phyloP scores from a whole-genome alignment of 2,797 vertebrate species.

The Scolopax rusticola region DNA sequence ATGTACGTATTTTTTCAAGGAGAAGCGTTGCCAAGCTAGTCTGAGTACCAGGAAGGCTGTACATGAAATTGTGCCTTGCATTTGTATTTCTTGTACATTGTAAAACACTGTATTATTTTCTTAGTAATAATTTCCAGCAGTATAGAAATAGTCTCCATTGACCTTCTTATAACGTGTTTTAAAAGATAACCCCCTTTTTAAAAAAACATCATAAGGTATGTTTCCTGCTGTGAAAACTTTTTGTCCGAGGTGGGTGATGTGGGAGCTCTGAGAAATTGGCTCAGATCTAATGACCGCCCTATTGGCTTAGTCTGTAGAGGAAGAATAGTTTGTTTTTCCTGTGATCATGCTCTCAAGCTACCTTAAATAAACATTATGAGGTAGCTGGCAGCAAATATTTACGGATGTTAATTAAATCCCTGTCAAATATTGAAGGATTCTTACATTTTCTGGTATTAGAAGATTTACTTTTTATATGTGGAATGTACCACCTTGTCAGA shows the following conservation, averaged over 20 bases:
- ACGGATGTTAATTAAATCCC: neutral
- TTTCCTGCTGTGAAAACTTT: neutral
- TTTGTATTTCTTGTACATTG: neutral
- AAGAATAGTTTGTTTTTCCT: constrained; percentile 32
- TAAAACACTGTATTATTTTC: neutral
- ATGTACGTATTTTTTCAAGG: neutral
- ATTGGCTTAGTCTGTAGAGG: neutral
- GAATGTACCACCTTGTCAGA: neutral
- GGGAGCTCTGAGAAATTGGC: neutral
- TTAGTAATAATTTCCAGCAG: neutral
- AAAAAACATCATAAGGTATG: neutral
- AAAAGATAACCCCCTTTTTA: neutral
- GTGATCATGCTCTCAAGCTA: neutral
- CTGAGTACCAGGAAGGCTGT: neutral
- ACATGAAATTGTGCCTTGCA: neutral
- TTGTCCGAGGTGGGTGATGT: neutral
- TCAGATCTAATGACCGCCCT: neutral
- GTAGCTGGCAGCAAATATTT: constrained; percentile 6
- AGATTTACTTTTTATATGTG: neutral
- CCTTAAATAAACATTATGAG: neutral
- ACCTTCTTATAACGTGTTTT: neutral
- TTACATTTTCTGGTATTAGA: neutral
- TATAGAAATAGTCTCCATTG: neutral
- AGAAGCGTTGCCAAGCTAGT: neutral
- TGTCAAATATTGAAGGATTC: neutral